phyloP scores from a whole-genome alignment of 2,797 vertebrate genomes.

The Malacoctenus gilli region DNA sequence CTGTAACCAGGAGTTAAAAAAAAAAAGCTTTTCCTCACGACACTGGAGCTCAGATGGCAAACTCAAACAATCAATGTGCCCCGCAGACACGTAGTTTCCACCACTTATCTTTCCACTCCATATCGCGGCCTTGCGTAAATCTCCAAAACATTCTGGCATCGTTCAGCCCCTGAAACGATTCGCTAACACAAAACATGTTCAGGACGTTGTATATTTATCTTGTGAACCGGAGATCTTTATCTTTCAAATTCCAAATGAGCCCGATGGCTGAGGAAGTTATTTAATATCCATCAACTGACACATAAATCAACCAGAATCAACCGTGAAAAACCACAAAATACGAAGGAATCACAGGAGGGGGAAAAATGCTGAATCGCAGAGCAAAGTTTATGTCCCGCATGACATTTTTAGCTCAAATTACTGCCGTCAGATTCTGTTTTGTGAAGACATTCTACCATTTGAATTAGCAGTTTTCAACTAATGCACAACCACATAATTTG shows the following conservation, averaged over 20 bases:
- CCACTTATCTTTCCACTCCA: constrained; percentile 69
- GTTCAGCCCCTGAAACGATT: constrained; percentile 45
- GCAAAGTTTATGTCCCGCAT: neutral
- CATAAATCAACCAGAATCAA: constrained; percentile 48
- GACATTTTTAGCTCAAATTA: constrained; percentile 6
- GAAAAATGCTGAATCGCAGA: constrained; percentile 19
- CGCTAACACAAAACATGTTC: constrained; percentile 68
- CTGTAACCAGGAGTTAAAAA: constrained; percentile 36
- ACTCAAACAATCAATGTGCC: constrained; percentile 37
- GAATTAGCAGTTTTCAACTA: too few species aligned
- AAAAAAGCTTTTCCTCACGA: constrained; percentile 30
- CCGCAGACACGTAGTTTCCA: constrained; percentile 55
- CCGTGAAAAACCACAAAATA: constrained; percentile 19
- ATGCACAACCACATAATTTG: too few species aligned
- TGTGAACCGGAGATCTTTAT: constrained; percentile 74
- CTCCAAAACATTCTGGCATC: constrained; percentile 62
- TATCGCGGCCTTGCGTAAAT: constrained; percentile 64
- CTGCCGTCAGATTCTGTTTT: constrained; percentile 12
- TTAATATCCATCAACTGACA: constrained; percentile 63
- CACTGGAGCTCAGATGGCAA: constrained; percentile 34
- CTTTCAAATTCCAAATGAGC: constrained; percentile 71
- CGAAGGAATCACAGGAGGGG: too few species aligned
- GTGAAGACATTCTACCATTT: too few species aligned
- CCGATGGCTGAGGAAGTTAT: constrained; percentile 61
- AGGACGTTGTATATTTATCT: constrained; percentile 66